Evolutionary conservation across 2,888 invertebrate genomes (phyloP).

Genomic region (Glyphotaelius pellucidus): DNA sequence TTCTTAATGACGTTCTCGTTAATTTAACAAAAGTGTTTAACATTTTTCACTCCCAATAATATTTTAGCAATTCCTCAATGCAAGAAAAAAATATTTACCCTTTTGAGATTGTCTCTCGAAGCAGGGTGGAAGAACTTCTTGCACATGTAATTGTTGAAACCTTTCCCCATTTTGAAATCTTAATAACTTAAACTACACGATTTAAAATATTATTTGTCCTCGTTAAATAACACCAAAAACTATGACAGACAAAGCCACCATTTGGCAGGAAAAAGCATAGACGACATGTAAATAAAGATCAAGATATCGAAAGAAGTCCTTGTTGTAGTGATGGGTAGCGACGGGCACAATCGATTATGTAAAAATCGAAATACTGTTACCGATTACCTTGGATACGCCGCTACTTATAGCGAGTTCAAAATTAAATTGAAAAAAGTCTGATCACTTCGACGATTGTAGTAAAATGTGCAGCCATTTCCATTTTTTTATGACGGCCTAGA

Average conservation of each 20-base stretch:
- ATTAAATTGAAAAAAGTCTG: too few relatives aligned
- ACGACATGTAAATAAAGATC: constrained; percentile 6
- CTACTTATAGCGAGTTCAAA: too few relatives aligned
- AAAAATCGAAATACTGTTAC: too few relatives aligned
- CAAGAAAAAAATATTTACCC: constrained; percentile 79
- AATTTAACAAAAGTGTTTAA: not conserved
- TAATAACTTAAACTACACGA: not conserved
- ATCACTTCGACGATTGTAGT: too few relatives aligned
- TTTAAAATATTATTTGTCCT: not conserved
- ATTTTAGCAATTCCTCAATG: not conserved
- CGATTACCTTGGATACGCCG: too few relatives aligned
- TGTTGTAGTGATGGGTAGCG: too few relatives aligned
- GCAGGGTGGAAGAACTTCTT: constrained; percentile 99
- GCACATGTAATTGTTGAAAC: constrained; percentile 99
- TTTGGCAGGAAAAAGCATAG: constrained; percentile 14
- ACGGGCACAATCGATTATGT: too few relatives aligned
- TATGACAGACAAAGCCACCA: not conserved
- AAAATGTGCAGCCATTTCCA: too few relatives aligned
- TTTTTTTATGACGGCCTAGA: too few relatives aligned
- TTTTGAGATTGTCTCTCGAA: constrained; percentile 97
- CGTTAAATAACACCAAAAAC: not conserved
- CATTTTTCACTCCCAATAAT: not conserved
- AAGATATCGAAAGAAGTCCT: not conserved
- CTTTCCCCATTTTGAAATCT: constrained; percentile 94
- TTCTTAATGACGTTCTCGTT: not conserved